Base-by-base conservation (phyloP, 2,888 invertebrate species). In the Carcina quercana region DNA sequence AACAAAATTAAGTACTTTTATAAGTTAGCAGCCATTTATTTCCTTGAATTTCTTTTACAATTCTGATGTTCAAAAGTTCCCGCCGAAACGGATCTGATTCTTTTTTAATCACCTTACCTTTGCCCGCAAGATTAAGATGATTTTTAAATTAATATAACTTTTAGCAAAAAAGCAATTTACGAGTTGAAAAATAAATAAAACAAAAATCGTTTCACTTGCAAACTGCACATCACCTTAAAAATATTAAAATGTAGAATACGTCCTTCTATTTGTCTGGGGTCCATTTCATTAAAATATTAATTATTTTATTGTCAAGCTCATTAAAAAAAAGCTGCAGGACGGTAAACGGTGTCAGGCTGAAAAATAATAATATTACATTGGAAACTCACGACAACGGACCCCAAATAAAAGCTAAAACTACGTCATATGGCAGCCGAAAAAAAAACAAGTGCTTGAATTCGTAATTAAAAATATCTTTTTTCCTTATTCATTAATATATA, bases 391-490 rank as follows among this genome's bases (percentile, higher is more conserved):
- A 55, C 59, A 63, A 58, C 59, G 64, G 59, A 64, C 69, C 58
- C 50, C 56, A 52, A 53, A 61, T 17, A 42, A 35, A 29, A 38
- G 50, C 50, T 59, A 49, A 45, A 33, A 39, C 64, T 68, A 69
- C 51, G 63, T n/a, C 68, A 65, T 73, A 75, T 75, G 76, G 75
- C 78, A 76, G 75, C 72, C 61, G 66, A 57, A 64, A 58, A 58
- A 61, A 59, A 50, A 51, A 24, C 1, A 45, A 38, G 33, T 32
- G 38, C 47, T 58, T 53, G 52, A 53, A 61, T 54, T 61, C 46
- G 61, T 63, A 65, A 62, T 68, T 66, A 75, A 80, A 79, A 80
- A 82, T 79, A 79, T 82, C 70, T 70, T 72, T 69, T 62, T 53
- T 59, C n/a, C n/a, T n/a, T n/a, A n/a, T n/a, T n/a, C n/a, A n/a